Evolutionary conservation across 2,113 vertebrate genomes (phyloP).

Genomic region (Dipodomys spectabilis): DNA sequence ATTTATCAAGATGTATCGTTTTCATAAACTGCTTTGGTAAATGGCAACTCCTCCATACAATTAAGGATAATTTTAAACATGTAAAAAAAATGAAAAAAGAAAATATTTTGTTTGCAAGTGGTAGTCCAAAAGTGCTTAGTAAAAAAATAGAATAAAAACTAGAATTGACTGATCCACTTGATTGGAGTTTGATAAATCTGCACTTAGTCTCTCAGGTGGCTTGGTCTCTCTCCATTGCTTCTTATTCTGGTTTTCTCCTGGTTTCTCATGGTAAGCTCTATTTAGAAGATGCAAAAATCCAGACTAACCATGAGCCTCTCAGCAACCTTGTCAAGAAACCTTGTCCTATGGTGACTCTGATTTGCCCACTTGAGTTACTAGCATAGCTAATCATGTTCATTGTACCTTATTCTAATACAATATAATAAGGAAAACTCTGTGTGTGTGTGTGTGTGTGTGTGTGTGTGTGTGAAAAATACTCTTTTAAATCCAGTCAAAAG

Average conservation of each 20-base stretch:
- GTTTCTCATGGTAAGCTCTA: not conserved
- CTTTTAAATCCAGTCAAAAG: no score
- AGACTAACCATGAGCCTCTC: not conserved
- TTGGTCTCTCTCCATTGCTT: not conserved
- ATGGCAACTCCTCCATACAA: no score
- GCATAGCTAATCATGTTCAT: no score
- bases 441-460: not conserved
- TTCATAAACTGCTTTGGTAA: no score
- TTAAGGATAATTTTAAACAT: no score
- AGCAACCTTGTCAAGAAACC: not conserved
- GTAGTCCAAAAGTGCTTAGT: constrained; percentile 6
- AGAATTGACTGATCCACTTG: not conserved
- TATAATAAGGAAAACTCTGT: not conserved
- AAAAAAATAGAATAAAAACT: not conserved
- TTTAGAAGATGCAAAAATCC: not conserved
- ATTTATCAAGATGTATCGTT: no score
- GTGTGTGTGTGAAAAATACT: no score
- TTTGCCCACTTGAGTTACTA: no score
- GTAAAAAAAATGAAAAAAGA: no score
- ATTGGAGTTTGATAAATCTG: not conserved
- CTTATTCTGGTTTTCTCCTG: not conserved
- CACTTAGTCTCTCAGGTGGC: not conserved
- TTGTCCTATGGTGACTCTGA: not conserved
- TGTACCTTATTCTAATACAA: not conserved
- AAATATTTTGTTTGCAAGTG: not conserved